A percentile compares a stretch with the other conserved stretches of the same genome.
These are phyloP conservation scores for Naso thynnoides DNA, from an alignment of 2,797 vertebrate genomes.

Conservation along the genomic window DNA sequence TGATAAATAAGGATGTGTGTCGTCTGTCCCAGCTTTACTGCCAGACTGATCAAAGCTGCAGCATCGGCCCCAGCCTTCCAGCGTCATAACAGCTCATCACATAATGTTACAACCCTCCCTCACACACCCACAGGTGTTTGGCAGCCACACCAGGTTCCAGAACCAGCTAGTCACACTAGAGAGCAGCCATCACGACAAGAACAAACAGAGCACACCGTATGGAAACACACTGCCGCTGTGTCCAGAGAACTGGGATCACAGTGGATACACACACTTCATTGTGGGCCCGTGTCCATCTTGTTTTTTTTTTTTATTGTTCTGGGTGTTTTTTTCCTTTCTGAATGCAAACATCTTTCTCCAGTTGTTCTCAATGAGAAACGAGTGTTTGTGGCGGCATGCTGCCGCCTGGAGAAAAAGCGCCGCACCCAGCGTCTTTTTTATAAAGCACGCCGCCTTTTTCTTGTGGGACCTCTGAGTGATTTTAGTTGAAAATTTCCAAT, in stretches of 20 bases:
- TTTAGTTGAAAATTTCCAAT: no score
- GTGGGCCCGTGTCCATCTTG: no score
- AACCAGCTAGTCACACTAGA: conserved; percentile 62
- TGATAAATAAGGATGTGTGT: conserved; percentile 16
- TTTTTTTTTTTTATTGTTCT: no score
- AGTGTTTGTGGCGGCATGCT: no score
- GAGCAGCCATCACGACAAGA: conserved; percentile 39
- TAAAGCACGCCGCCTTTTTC: no score
- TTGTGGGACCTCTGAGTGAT: no score
- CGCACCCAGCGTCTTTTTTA: no score
- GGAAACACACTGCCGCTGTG: conserved; percentile 14
- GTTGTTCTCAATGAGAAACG: no score
- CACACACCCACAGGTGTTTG: conserved; percentile 55
- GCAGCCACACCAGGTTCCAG: conserved; percentile 68
- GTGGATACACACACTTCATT: no score
- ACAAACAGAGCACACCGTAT: conserved; percentile 37
- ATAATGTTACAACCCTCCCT: conserved; percentile 30
- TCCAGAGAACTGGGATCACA: conserved; percentile 9
- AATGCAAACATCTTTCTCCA: no score
- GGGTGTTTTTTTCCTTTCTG: no score
- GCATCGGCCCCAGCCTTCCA: conserved; percentile 79
- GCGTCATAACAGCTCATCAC: conserved; percentile 79
- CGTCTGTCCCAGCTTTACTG: conserved; percentile 76
- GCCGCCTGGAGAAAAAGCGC: no score
- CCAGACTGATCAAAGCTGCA: conserved; percentile 64